Conservation (phyloP, 2,888 invertebrate genomes). For the Stictocephala bisonia region DNA sequence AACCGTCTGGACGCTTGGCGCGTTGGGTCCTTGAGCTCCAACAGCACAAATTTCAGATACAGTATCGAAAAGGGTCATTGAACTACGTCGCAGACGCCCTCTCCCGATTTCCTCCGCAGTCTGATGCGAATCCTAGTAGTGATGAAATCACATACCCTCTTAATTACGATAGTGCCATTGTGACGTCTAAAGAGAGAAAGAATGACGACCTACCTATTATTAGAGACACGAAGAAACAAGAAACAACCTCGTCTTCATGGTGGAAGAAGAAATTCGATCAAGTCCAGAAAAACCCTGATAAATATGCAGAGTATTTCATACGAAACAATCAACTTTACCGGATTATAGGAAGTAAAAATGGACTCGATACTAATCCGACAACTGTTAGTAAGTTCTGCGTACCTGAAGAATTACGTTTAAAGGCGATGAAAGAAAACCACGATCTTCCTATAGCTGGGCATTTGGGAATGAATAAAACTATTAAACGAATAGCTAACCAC, state of each 20-base stretch:
- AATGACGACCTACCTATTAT: too few species aligned
- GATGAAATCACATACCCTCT: too few species aligned
- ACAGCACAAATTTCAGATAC: background rate
- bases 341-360: background rate
- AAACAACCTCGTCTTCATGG: too few species aligned
- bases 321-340: background rate
- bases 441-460: conserved; percentile 58
- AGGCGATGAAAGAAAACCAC: conserved; percentile 52
- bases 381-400: background rate
- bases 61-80: background rate
- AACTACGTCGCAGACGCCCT: background rate
- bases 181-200: too few species aligned
- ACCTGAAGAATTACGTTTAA: conserved; percentile 23
- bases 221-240: too few species aligned
- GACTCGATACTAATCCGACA: background rate
- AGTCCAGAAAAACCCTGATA: background rate
- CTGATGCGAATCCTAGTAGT: too few species aligned
- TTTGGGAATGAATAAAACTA: conserved; percentile 57
- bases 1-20: background rate
- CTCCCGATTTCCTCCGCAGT: background rate
- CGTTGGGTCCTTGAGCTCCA: conserved; percentile 3
- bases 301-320: background rate
- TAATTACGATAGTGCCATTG: too few species aligned
- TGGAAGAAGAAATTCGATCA: background rate
- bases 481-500: conserved; percentile 41